Percentiles rank a stretch among this genome's conserved stretches.
These are phyloP conservation scores for Neosalanx taihuensis DNA, from an alignment of 2,797 vertebrate species.

Conservation along the genomic window DNA sequence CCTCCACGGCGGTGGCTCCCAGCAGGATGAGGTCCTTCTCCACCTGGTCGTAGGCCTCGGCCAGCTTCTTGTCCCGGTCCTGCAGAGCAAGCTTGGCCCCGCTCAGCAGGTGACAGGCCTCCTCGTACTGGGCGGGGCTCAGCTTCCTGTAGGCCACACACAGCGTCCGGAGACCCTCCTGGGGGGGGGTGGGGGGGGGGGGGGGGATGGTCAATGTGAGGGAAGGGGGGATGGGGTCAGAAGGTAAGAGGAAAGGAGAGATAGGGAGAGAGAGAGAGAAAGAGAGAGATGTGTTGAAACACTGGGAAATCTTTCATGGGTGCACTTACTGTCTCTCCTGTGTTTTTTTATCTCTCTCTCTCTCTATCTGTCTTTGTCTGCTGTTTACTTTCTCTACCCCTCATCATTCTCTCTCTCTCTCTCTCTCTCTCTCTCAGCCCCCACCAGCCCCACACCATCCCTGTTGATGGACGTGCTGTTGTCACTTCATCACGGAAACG, in stretches of 20 bases:
- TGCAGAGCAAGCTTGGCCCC: slow-evolving; percentile 85
- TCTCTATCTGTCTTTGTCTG: too few relatives aligned
- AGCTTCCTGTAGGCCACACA: slow-evolving; percentile 92
- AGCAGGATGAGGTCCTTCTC: slow-evolving; percentile 89
- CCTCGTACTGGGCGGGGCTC: slow-evolving; percentile 75
- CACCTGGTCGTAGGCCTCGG: slow-evolving; percentile 89
- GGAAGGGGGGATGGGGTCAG: background rate
- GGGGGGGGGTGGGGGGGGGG: slow-evolving; percentile 15
- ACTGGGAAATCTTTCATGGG: background rate
- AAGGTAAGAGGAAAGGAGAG: background rate
- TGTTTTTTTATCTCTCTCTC: background rate
- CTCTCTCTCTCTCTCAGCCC: background rate
- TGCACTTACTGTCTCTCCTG: background rate
- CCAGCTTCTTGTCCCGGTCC: slow-evolving; percentile 87
- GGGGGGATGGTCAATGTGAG: background rate
- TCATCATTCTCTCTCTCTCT: background rate
- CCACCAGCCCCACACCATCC: slow-evolving; percentile 1
- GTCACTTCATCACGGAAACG: slow-evolving; percentile 36
- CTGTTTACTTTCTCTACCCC: too few relatives aligned
- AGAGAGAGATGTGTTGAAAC: background rate
- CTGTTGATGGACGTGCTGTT: slow-evolving; percentile 25
- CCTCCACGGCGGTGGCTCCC: slow-evolving; percentile 95
- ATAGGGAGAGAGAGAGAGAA: background rate
- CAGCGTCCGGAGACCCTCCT: slow-evolving; percentile 93
- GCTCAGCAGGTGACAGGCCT: slow-evolving; percentile 72